These are phyloP conservation scores for Cygnus olor DNA, from an alignment of 2,797 vertebrate genomes.

Conservation along the genomic window DNA sequence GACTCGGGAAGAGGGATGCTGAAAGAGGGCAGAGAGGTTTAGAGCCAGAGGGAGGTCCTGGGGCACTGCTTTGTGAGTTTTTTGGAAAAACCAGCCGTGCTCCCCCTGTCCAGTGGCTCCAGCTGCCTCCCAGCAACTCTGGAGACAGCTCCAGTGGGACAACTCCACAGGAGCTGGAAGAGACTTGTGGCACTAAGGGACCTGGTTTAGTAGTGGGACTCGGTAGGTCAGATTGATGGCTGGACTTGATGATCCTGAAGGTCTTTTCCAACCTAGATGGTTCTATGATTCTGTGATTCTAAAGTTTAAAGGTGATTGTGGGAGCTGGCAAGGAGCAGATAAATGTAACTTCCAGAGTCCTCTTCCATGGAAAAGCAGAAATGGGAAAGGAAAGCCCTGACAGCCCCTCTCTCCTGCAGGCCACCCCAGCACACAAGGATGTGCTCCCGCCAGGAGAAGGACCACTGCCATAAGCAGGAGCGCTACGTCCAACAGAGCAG, in stretches of 20 bases:
- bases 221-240: neutral
- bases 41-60: neutral
- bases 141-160: neutral
- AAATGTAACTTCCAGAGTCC: neutral
- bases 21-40: too few relatives aligned
- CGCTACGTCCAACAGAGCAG: neutral
- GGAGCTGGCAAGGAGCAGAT: neutral
- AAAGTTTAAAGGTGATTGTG: rapidly evolving
- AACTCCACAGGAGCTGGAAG: rapidly evolving
- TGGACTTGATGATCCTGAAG: neutral
- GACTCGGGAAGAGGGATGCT: neutral
- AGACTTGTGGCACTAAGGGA: neutral
- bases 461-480: constrained; percentile 24
- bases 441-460: constrained; percentile 39
- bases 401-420: neutral
- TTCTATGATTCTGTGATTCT: neutral
- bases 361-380: neutral
- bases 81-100: rapidly evolving
- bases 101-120: neutral
- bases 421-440: neutral
- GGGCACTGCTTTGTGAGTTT: rapidly evolving
- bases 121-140: rapidly evolving
- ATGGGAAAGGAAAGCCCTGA: neutral
- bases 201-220: too few relatives aligned
- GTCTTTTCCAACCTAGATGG: neutral